A percentile compares a stretch with the other conserved stretches of the same genome.
phyloP scores from a whole-genome alignment of 2,113 vertebrate genomes.

The Etheostoma cragini region DNA sequence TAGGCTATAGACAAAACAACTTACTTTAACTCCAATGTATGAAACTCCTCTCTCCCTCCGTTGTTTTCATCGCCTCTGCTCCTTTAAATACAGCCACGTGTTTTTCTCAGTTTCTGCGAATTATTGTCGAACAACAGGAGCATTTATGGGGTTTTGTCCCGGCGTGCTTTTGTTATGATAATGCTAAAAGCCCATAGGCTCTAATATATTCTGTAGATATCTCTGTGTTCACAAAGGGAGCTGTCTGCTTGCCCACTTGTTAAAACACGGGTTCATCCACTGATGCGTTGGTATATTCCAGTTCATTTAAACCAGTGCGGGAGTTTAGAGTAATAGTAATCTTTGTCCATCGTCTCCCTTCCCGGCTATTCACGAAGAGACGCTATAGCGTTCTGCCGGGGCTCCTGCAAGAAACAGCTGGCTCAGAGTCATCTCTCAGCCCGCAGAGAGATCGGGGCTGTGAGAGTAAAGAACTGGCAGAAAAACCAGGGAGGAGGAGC shows the following conservation, averaged over 20 bases:
- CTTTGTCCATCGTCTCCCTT: constrained; percentile 45
- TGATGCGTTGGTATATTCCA: constrained; percentile 15
- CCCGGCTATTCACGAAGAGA: background rate
- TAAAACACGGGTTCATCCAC: constrained; percentile 22
- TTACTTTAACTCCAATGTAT: constrained; percentile 76
- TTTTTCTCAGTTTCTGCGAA: constrained; percentile 34
- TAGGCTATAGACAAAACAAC: constrained; percentile 33
- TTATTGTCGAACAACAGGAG: constrained; percentile 47
- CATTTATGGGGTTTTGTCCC: constrained; percentile 53
- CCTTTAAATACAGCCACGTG: constrained; percentile 78
- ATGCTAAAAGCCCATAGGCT: constrained; percentile 42
- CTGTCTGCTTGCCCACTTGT: constrained; percentile 38
- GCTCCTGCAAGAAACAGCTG: constrained; percentile 48
- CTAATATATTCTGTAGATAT: constrained; percentile 41
- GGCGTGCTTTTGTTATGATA: constrained; percentile 74
- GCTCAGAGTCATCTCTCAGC: constrained; percentile 46
- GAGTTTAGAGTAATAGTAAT: constrained; percentile 24
- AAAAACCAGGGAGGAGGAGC: background rate
- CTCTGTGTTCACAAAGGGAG: constrained; percentile 30
- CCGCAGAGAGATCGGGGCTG: constrained; percentile 16
- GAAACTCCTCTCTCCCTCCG: constrained; percentile 34
- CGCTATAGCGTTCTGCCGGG: background rate
- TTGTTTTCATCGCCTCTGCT: constrained; percentile 61
- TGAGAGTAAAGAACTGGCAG: constrained; percentile 7
- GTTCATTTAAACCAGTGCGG: constrained; percentile 44